These are phyloP conservation scores for Copsychus sechellarum DNA, from an alignment of 2,113 vertebrate species.

Conservation along the genomic window DNA sequence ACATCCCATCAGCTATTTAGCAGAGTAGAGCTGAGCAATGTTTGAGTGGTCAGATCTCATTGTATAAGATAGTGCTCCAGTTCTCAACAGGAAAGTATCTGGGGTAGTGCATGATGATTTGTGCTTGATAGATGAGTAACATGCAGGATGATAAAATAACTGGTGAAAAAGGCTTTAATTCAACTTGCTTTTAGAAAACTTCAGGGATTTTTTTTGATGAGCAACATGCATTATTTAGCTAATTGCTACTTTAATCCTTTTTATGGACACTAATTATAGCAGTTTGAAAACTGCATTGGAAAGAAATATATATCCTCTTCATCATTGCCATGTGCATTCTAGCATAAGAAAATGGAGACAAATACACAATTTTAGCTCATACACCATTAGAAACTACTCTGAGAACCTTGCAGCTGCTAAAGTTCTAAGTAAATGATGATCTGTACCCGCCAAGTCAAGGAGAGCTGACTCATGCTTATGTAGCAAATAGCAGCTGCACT, in stretches of 20 bases:
- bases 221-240: slow-evolving; percentile 37
- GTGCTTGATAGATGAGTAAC: not conserved
- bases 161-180: slow-evolving; percentile 1
- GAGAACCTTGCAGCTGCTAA: not conserved
- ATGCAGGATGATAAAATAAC: not conserved
- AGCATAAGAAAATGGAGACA: not conserved
- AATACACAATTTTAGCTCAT: not conserved
- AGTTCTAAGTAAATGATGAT: not conserved
- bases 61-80: not conserved
- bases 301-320: not conserved
- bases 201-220: not conserved
- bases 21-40: not conserved
- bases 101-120: not conserved
- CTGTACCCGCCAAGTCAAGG: not conserved
- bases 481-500: not conserved
- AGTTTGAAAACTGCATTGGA: not conserved
- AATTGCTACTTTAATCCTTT: slow-evolving; percentile 33
- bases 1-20: not conserved
- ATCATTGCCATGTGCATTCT: not conserved
- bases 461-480: slow-evolving; percentile 16
- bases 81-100: not conserved
- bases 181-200: not conserved
- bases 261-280: not conserved
- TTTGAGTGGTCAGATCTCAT: not conserved
- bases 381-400: not conserved